phyloP scores from a whole-genome alignment of 2,113 vertebrate species.

The Onychostoma macrolepis region DNA sequence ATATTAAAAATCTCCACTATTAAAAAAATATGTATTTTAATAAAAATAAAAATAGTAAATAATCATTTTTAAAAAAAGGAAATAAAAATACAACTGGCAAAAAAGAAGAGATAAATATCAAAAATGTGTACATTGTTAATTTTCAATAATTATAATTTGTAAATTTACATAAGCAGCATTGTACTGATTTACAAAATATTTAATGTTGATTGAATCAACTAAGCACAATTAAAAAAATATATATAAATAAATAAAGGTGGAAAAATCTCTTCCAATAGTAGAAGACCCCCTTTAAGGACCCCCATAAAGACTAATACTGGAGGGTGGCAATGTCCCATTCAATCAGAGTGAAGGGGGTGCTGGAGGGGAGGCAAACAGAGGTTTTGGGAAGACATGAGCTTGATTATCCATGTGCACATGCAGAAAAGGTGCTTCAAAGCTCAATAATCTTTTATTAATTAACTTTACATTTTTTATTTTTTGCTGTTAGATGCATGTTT shows the following conservation, averaged over 20 bases:
- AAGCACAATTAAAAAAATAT: neutral
- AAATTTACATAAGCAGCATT: neutral
- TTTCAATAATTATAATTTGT: neutral
- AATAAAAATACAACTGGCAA: neutral
- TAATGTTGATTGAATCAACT: neutral
- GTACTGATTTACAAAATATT: neutral
- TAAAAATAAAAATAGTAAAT: neutral
- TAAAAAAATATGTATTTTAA: neutral
- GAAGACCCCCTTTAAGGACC: conserved; percentile 73
- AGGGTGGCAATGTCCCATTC: conserved; percentile 72
- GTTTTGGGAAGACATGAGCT: conserved; percentile 27
- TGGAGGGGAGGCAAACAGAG: neutral
- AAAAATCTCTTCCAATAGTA: conserved; percentile 11
- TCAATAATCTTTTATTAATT: neutral
- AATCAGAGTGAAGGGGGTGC: conserved; percentile 55
- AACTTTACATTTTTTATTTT: neutral
- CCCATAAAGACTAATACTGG: conserved; percentile 70
- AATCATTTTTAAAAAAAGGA: neutral
- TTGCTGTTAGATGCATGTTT: neutral
- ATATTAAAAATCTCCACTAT: neutral
- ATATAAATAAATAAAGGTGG: neutral
- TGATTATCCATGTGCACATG: neutral
- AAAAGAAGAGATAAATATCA: neutral
- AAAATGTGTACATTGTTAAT: neutral
- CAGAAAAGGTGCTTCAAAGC: neutral